A percentile compares a stretch with the other conserved stretches of the same genome.
These are phyloP conservation scores for Sinodicranocentrus sp. DNA, from an alignment of 2,888 invertebrate species.

Conservation along the genomic window DNA sequence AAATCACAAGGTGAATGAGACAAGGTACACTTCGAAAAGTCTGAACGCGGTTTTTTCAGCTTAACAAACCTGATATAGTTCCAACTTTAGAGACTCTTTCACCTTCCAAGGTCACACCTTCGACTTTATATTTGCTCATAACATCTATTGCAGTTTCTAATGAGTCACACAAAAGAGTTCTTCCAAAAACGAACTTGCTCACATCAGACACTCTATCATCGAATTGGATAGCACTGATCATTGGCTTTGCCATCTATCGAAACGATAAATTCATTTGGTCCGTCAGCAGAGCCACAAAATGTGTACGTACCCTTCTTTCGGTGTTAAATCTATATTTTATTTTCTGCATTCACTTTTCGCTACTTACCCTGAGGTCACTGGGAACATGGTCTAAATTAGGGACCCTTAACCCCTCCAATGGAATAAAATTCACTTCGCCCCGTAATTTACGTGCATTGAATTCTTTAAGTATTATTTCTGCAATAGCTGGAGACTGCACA, in stretches of 20 bases:
- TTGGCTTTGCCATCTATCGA: constrained; percentile 15
- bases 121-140: constrained; percentile 78
- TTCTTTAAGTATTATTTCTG: constrained; percentile 56
- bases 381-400: too few relatives aligned
- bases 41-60: background rate
- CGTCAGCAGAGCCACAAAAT: too few relatives aligned
- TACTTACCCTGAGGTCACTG: constrained; percentile 18
- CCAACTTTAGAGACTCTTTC: constrained; percentile 69
- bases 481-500: constrained; percentile 49
- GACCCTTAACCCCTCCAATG: constrained; percentile 33
- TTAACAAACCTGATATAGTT: constrained; percentile 77
- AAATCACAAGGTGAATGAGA: too few relatives aligned
- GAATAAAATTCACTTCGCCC: constrained; percentile 66
- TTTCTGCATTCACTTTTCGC: too few relatives aligned
- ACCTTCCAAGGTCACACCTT: constrained; percentile 81
- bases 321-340: too few relatives aligned
- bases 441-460: constrained; percentile 62
- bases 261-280: too few relatives aligned
- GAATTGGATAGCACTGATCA: constrained; percentile 12
- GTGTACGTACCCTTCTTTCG: too few relatives aligned
- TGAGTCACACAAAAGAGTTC: constrained; percentile 79
- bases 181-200: constrained; percentile 79
- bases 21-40: too few relatives aligned
- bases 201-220: constrained; percentile 15
- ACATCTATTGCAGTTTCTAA: constrained; percentile 79